Conservation (phyloP, 2,888 invertebrate genomes). For the Entomobrya proxima region DNA sequence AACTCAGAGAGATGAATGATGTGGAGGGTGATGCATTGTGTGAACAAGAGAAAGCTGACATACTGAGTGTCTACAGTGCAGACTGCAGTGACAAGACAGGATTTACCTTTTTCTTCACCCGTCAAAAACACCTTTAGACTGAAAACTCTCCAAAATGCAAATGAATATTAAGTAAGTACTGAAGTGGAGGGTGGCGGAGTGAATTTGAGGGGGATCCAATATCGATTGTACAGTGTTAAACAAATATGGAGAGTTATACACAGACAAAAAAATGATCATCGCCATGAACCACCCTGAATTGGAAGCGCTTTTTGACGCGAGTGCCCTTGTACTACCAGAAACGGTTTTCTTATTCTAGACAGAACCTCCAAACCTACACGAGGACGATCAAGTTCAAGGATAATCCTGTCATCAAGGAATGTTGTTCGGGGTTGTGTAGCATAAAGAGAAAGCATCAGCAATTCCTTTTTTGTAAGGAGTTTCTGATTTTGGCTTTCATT, state of each 20-base stretch:
- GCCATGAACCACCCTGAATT: no score
- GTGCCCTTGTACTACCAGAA: no score
- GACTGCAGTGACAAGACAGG: neutral
- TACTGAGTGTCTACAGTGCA: neutral
- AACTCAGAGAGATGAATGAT: neutral
- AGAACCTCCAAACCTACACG: no score
- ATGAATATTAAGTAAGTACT: constrained; percentile 34
- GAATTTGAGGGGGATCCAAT: neutral
- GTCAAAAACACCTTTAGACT: constrained; percentile 35
- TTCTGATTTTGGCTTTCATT: neutral
- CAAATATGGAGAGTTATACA: neutral
- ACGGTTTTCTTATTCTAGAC: no score
- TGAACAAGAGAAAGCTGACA: neutral
- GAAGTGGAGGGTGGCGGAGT: neutral
- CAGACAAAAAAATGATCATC: no score
- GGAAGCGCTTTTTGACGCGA: no score
- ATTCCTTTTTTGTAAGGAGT: constrained; percentile 16
- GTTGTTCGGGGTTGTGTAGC: no score
- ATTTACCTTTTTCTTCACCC: constrained; percentile 40
- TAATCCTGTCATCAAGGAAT: constrained; percentile 10
- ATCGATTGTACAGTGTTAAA: neutral
- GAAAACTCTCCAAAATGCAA: constrained; percentile 8
- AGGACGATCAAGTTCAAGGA: constrained; percentile 24
- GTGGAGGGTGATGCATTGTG: neutral
- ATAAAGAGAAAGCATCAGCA: no score